phyloP scores from a whole-genome alignment of 2,113 vertebrate species.

The Benitochromis conjunctus region DNA sequence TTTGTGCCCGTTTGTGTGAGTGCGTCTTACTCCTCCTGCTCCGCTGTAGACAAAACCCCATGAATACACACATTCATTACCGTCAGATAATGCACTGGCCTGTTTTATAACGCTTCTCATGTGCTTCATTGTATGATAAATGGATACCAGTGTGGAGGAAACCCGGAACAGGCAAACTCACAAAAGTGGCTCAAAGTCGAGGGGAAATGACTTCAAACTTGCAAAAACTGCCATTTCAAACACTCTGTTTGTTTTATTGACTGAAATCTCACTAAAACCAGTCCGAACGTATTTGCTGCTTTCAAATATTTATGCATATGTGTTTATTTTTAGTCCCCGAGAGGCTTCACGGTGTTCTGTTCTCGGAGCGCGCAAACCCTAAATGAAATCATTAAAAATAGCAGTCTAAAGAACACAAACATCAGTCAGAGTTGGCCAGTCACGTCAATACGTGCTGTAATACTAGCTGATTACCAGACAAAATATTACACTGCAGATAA shows the following conservation, averaged over 20 bases:
- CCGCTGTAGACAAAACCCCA: conserved; percentile 38
- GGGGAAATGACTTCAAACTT: neutral
- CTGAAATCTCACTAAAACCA: neutral
- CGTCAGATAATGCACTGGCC: conserved; percentile 5
- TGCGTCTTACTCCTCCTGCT: neutral
- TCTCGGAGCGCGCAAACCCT: neutral
- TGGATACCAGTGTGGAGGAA: neutral
- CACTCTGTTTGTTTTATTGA: neutral
- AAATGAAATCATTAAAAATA: conserved; percentile 19
- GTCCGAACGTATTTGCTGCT: neutral
- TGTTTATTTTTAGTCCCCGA: neutral
- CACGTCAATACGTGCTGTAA: conserved; percentile 26
- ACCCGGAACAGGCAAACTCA: neutral
- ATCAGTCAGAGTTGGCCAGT: conserved; percentile 19
- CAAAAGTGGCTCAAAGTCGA: neutral
- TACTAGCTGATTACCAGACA: conserved; percentile 51
- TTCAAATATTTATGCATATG: neutral
- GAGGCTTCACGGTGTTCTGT: neutral
- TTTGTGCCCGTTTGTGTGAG: conserved; percentile 50
- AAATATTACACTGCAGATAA: conserved; percentile 54
- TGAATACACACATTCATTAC: conserved; percentile 51
- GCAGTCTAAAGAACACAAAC: conserved; percentile 20
- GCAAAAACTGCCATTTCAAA: neutral
- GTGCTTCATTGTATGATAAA: neutral
- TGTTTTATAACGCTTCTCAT: conserved; percentile 28